Base-by-base conservation (phyloP, 2,113 vertebrate species). In the Macrotis lagotis region DNA sequence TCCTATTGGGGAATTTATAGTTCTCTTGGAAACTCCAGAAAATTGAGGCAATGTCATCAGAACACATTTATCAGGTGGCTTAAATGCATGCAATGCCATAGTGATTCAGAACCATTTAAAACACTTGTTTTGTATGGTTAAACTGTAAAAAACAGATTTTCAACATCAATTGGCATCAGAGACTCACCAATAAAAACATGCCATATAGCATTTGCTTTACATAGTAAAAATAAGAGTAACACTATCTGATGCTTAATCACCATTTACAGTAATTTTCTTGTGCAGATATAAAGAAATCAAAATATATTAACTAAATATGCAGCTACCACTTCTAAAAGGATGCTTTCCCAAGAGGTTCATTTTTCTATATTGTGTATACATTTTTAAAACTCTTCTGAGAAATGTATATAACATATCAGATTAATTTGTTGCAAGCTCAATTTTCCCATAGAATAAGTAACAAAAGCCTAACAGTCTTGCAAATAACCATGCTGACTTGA, bases 401-500 rank as follows among this genome's bases (percentile, higher is more conserved):
- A 93, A 92, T 88, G 83, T 50, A 51, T 48, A 50, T 1, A 31
- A 48, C 24, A 3, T 14, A 89, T 25, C 89, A 93, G 51, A 93
- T 92, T 95, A 92, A 74, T 52, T 31, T 92, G 90, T 14, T 12
- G 44, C 51, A 66, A 25, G 50, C 83, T 55, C 88, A 48, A 7
- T 95, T 96, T 93, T 93, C 96, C 92, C 95, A 37, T 94, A 95
- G 92, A 97, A 94, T 59, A 96, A 97, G 95, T 96, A 97, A 97
- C 88, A 91, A 92, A 96, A 96, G 97, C 96, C 66, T 96, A 96
- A 96, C 93, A 92, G 95, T 97, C 96, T 98, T 97, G 96, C 97
- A 97, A 98, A 97, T 96, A 98, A 97, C 95, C 96, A 91, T 91
- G 55, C 96, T 90, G 94, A 96, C 92, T 96, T 98, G 97, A 98